Base-by-base conservation (phyloP, 2,797 vertebrate genomes). In the Crenuchus spilurus region DNA sequence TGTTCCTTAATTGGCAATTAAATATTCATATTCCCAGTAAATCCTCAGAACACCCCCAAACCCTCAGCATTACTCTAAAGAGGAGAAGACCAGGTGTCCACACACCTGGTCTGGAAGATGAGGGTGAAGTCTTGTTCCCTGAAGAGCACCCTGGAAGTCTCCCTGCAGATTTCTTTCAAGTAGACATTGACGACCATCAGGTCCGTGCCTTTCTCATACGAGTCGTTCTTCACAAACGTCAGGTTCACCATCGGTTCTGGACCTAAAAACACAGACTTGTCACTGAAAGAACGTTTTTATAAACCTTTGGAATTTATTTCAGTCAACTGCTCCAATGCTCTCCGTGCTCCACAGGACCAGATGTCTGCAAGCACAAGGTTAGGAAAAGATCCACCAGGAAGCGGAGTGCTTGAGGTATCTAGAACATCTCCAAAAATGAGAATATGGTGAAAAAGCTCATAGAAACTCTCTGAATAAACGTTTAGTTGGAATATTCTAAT, bases 171-270 rank as follows among this genome's bases (percentile, higher is more conserved):
- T 77, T 94, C 95, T 84, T 98, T 99, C 84, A 96, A 89, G 0
- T 99, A 99, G 67, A 99, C 94, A 0, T 98, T 98, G 3, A 99
- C 98, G 74, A 99, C 97, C 91, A 99, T 96, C n/a, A 96, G 88
- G 84, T 99, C 97, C 0, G 94, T 98, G 58, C 97, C 97, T 83
- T 98, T 99, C 90, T 99, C 97, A 0, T 99, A 99, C 0, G 94
- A 98, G 76, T 98, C 95, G 35, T 96, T 97, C 90, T 98, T 99
- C 84, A 98, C 93, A 76, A 92, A 89, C 1, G 89, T 90, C 84
- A 99, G 84, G 88, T 94, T 98, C 57, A 98, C 95, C 89, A 96
- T 94, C 30, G 95, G 94, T 83, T 97, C 96, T 3, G 90, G 93
- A 58, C 90, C 96, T 92, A 84, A 20, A 54, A 66, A 18, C 52